Evolutionary conservation across 2,797 vertebrate genomes (phyloP).

Genomic region (Alauda arvensis): DNA sequence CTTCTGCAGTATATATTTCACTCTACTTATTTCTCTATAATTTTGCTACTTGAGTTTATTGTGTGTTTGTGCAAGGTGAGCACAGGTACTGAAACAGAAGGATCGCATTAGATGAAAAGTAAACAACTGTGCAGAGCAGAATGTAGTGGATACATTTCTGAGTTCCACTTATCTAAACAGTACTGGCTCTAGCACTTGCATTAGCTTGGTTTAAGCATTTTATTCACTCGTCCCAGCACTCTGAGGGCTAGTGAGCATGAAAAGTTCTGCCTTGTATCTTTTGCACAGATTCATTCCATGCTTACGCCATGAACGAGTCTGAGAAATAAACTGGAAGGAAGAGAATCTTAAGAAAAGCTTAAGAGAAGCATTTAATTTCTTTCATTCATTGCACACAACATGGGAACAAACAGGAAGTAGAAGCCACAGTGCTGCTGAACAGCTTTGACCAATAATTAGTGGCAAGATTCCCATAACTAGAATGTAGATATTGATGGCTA

Average conservation of each 20-base stretch:
- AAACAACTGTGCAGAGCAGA: accelerated
- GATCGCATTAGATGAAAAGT: background rate
- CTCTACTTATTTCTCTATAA: background rate
- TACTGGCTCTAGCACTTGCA: background rate
- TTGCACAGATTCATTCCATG: background rate
- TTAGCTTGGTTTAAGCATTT: background rate
- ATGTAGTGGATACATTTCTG: background rate
- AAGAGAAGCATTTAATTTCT: background rate
- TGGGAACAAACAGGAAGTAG: background rate
- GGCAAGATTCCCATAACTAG: background rate
- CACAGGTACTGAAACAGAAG: background rate
- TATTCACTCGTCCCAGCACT: background rate
- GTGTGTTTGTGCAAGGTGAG: too few species aligned
- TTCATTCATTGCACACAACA: background rate
- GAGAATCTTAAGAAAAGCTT: background rate
- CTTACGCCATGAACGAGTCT: background rate
- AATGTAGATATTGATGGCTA: background rate
- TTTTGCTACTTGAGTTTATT: background rate
- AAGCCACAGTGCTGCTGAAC: background rate
- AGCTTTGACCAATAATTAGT: background rate
- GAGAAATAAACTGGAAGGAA: background rate
- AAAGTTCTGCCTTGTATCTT: background rate
- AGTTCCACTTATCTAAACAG: background rate
- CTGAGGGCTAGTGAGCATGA: background rate
- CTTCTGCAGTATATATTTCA: background rate